Conservation (phyloP, 2,797 vertebrate genomes). For the Capromys pilorides region DNA sequence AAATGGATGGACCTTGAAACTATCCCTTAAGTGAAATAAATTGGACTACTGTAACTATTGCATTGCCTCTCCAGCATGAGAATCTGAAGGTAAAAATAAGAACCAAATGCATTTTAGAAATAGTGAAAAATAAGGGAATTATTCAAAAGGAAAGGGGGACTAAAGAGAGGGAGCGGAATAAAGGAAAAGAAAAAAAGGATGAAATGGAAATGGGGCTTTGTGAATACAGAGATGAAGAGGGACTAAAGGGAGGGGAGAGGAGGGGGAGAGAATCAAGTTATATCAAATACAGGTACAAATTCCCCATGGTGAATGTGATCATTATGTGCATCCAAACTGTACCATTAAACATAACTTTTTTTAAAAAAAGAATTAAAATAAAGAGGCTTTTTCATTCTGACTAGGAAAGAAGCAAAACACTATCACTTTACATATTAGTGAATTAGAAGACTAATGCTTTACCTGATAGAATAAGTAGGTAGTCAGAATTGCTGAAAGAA, state of each 20-base stretch:
- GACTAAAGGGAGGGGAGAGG: neutral
- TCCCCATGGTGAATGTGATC: neutral
- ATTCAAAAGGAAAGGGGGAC: neutral
- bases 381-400: neutral
- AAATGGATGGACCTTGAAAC: neutral
- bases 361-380: neutral
- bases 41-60: neutral
- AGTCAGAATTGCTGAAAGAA: neutral
- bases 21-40: neutral
- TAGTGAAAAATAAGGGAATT: neutral
- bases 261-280: neutral
- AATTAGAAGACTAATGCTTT: conserved; percentile 10
- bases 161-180: neutral
- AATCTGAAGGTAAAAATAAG: neutral
- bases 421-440: neutral
- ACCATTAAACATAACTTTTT: neutral
- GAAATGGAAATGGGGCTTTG: neutral
- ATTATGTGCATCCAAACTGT: neutral
- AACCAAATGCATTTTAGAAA: neutral
- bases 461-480: neutral
- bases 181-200: neutral
- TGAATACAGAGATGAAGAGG: neutral
- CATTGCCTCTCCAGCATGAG: neutral
- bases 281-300: neutral
- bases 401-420: conserved; percentile 6